A percentile compares a stretch with the other conserved stretches of the same genome.
These are phyloP conservation scores for Neosilurus hyrtlii DNA, from an alignment of 2,797 vertebrate genomes.

Conservation along the genomic window DNA sequence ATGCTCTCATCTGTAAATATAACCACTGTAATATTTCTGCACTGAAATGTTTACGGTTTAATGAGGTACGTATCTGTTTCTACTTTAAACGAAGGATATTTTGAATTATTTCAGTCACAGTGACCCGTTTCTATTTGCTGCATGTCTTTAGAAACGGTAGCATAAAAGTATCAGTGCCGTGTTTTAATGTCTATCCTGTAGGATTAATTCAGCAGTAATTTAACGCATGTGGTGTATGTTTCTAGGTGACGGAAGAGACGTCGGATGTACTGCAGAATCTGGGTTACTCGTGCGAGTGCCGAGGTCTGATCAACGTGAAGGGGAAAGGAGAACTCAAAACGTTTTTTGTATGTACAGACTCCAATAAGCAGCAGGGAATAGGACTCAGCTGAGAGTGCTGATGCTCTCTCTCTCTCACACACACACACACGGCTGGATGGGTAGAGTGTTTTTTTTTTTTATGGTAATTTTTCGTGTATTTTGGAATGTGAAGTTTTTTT, in stretches of 20 bases:
- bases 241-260: slow-evolving; percentile 92
- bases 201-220: neutral
- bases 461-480: neutral
- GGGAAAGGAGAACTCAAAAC: slow-evolving; percentile 95
- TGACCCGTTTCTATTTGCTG: neutral
- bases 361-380: slow-evolving; percentile 88
- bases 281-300: slow-evolving; percentile 92
- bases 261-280: slow-evolving; percentile 79
- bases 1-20: neutral
- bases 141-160: neutral
- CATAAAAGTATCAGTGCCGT: too few species aligned
- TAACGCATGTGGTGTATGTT: neutral
- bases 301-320: slow-evolving; percentile 93
- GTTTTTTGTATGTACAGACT: slow-evolving; percentile 94
- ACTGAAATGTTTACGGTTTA: neutral
- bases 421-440: slow-evolving; percentile 20
- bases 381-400: slow-evolving; percentile 80
- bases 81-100: neutral
- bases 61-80: neutral
- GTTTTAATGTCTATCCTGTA: neutral
- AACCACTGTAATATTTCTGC: neutral
- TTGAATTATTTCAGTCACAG: neutral
- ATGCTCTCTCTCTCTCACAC: neutral
- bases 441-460: neutral
- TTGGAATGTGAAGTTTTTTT: slow-evolving; percentile 56